Evolutionary conservation across 2,888 invertebrate species (phyloP).

Genomic region (Leptinotarsa peninsularis): DNA sequence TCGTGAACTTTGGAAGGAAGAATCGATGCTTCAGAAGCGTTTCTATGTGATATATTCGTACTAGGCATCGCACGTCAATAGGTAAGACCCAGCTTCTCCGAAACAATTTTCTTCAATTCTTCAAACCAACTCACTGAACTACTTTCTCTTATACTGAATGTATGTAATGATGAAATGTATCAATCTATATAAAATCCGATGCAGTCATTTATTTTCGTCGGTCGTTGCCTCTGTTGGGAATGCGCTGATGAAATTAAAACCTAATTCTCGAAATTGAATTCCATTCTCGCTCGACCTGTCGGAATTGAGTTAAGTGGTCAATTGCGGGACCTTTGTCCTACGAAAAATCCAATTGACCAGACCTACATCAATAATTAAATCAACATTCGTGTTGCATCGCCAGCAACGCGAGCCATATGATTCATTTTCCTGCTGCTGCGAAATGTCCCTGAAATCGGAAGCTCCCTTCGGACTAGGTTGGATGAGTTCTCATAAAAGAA

Average conservation of each 20-base stretch:
- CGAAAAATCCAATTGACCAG: constrained; percentile 8
- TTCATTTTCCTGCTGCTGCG: constrained; percentile 11
- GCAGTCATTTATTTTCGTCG: neutral
- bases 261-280: constrained; percentile 6
- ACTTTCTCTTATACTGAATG: too few relatives aligned
- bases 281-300: constrained; percentile 13
- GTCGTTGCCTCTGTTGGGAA: neutral
- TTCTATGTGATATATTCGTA: too few relatives aligned
- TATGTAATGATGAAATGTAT: too few relatives aligned
- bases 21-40: too few relatives aligned
- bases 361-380: constrained; percentile 14
- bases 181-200: neutral
- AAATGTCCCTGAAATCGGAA: neutral
- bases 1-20: too few relatives aligned
- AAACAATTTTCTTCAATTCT: too few relatives aligned
- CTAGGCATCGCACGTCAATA: too few relatives aligned
- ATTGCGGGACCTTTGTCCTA: constrained; percentile 11
- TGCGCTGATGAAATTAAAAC: constrained; percentile 14
- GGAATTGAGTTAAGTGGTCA: constrained; percentile 16
- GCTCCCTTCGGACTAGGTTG: neutral
- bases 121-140: too few relatives aligned
- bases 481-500: constrained; percentile 5
- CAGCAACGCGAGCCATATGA: neutral
- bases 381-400: neutral
- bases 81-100: too few relatives aligned